Conservation (phyloP, 2,113 vertebrate genomes). For the Neolamprologus tretocephalus region DNA sequence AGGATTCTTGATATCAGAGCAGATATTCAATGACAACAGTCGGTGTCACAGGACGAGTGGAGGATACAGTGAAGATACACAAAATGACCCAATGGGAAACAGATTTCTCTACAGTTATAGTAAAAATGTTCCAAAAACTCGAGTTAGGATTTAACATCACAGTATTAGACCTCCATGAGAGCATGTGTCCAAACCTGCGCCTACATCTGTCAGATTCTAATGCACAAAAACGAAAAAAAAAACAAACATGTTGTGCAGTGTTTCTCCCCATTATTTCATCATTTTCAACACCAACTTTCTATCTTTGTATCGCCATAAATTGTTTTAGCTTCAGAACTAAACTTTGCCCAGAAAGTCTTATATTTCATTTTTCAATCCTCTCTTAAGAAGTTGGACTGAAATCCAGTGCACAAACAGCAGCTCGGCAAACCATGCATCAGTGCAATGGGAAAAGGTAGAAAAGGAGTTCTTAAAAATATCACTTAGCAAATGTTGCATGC, state of each 20-base stretch:
- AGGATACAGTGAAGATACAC: background rate
- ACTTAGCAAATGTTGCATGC: background rate
- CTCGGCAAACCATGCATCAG: background rate
- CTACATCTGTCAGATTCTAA: background rate
- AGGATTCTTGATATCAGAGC: slow-evolving; percentile 31
- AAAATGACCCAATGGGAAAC: background rate
- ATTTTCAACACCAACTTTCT: background rate
- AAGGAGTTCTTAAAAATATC: background rate
- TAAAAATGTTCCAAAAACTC: background rate
- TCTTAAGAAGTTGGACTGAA: background rate
- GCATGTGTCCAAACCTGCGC: background rate
- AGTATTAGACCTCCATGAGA: background rate
- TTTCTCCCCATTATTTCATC: background rate
- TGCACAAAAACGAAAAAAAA: background rate
- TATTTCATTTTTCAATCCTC: background rate
- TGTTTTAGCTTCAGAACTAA: background rate
- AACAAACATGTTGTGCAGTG: background rate
- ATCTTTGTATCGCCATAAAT: background rate
- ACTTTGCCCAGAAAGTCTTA: background rate
- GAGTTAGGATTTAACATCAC: background rate
- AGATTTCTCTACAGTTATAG: background rate
- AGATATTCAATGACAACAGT: slow-evolving; percentile 15
- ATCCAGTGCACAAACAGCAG: background rate
- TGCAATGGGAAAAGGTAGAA: background rate
- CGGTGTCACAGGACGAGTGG: background rate